Conservation (phyloP, 2,797 vertebrate genomes). For the Anabacerthia variegaticeps region DNA sequence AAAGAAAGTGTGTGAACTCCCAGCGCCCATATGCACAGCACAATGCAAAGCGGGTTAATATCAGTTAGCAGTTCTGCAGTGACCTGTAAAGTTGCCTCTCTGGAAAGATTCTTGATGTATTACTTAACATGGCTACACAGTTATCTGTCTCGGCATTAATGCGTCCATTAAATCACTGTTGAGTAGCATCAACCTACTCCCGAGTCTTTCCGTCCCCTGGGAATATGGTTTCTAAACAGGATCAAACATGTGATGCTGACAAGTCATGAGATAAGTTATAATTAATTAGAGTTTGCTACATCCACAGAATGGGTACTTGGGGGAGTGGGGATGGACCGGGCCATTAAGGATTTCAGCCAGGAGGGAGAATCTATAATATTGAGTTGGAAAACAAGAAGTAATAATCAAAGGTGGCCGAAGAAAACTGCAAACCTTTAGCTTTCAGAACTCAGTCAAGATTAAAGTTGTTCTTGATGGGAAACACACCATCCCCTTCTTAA, state of each 20-base stretch:
- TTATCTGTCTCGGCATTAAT: conserved; percentile 47
- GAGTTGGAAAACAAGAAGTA: conserved; percentile 58
- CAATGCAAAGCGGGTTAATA: conserved; percentile 29
- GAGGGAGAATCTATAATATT: conserved; percentile 63
- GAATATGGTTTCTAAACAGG: conserved; percentile 70
- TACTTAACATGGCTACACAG: conserved; percentile 54
- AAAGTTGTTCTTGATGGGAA: conserved; percentile 67
- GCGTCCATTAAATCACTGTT: conserved; percentile 63
- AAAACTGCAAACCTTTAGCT: conserved; percentile 66
- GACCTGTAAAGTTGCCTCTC: conserved; percentile 43
- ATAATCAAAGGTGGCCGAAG: conserved; percentile 64
- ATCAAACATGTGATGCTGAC: conserved; percentile 61
- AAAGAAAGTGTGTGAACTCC: conserved; percentile 46
- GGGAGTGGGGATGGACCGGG: conserved; percentile 38
- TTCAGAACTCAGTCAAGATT: conserved; percentile 66
- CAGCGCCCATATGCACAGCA: not conserved
- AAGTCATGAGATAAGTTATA: conserved; percentile 63
- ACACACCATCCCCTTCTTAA: conserved; percentile 56
- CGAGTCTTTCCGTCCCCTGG: conserved; percentile 37
- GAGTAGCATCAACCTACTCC: conserved; percentile 49
- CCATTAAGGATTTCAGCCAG: conserved; percentile 43
- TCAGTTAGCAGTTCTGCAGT: conserved; percentile 40
- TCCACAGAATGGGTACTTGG: conserved; percentile 56
- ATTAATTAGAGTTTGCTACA: conserved; percentile 67
- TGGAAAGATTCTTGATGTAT: conserved; percentile 33